These are phyloP conservation scores for Palloptera scutellata DNA, from an alignment of 2,888 invertebrate species.

Conservation along the genomic window DNA sequence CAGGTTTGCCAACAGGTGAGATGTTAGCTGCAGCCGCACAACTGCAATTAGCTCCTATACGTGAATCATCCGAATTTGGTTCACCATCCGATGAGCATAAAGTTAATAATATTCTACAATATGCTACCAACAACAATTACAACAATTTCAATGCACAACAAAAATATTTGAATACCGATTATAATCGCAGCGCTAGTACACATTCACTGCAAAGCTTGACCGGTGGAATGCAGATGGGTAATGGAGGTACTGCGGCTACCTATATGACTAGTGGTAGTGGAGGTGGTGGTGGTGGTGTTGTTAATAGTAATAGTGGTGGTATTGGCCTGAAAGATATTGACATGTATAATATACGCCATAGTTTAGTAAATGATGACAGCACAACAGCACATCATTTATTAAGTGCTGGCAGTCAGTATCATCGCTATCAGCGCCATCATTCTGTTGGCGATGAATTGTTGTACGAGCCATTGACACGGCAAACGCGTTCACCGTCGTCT, in stretches of 20 bases:
- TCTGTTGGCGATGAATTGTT: conserved; percentile 47
- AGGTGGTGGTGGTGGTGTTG: conserved; percentile 43
- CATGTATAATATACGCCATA: conserved; percentile 46
- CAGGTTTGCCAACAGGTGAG: conserved; percentile 68
- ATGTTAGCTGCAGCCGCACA: conserved; percentile 63
- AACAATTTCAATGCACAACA: conserved; percentile 46
- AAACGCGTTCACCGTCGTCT: conserved; percentile 33
- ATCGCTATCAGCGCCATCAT: conserved; percentile 39
- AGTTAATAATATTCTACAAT: conserved; percentile 50
- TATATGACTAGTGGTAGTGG: conserved; percentile 35
- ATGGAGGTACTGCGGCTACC: conserved; percentile 42
- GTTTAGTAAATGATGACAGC: conserved; percentile 46
- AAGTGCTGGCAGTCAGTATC: conserved; percentile 34
- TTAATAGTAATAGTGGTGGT: conserved; percentile 37
- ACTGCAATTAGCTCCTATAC: conserved; percentile 65
- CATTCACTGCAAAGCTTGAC: conserved; percentile 55
- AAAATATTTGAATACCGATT: conserved; percentile 48
- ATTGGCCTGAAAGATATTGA: conserved; percentile 40
- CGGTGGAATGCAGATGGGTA: conserved; percentile 42
- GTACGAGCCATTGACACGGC: conserved; percentile 43
- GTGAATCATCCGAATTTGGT: conserved; percentile 64
- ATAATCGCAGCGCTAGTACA: conserved; percentile 58
- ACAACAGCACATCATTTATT: conserved; percentile 44
- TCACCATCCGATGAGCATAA: conserved; percentile 62
- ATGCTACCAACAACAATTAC: conserved; percentile 48